Evolutionary conservation across 2,113 vertebrate genomes (phyloP).

Genomic region (mouse (Mus musculus)): GRCm39 chr16:35861001-35861500

Average conservation of each 20-base stretch:
- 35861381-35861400: background rate
- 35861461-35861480: background rate
- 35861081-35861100: background rate
- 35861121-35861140: background rate
- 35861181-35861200: background rate
- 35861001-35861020: background rate
- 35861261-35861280: background rate
- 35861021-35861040: slow-evolving; percentile 2
- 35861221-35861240: background rate
- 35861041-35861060: background rate
- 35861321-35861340: background rate
- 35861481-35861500: background rate
- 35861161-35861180: background rate
- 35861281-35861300: background rate
- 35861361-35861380: background rate
- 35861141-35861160: background rate
- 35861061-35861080: background rate
- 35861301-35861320: background rate
- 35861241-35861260: background rate
- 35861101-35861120: background rate
- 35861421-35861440: background rate
- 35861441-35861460: background rate
- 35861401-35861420: background rate
- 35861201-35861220: background rate
- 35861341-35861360: background rate